Base-by-base conservation (phyloP, 2,113 vertebrate genomes). In the Sula dactylatra region DNA sequence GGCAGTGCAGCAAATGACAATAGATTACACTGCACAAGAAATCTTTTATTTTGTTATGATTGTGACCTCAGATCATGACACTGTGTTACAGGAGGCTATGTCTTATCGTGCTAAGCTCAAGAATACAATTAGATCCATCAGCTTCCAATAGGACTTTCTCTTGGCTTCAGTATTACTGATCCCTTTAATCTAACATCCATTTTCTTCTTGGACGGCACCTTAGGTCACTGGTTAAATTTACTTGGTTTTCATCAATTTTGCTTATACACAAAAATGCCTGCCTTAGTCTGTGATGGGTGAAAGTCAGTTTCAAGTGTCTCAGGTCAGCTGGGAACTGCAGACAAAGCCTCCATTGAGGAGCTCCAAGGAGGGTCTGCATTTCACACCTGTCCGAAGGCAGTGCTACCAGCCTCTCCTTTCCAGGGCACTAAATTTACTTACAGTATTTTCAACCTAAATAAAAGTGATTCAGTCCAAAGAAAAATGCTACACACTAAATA, bases 361-460 rank as follows among this genome's bases (percentile, higher is more conserved):
- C 2, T 66, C 15, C 17, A 8, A 24, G 52, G 34, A 18, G 7
- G 44, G 18, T 16, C 45, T 25, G 4, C 1, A 0, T 19, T 11
- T 38, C 36, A 22, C 27, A 27, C 10, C 29, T 62, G 16, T 19
- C 10, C 16, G 45, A 55, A 83, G n/a, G 44, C 88, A 78, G 11
- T 58, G n/a, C 56, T 55, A 27, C 44, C 58, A 90, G 6, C 29
- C 16, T 44, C 67, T 58, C 27, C 32, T 87, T 87, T 64, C n/a
- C 71, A 72, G 40, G 82, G 45, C 36, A 36, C n/a, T 38, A 4
- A 9, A 8, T 79, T 84, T 59, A 11, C 36, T 88, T 58, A 24
- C 19, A 54, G 2, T 36, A 27, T 88, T 96, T 94, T 72, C 71
- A 81, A 45, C 62, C 17, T 45, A 86, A 91, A 80, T 79, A 82